phyloP scores from a whole-genome alignment of 2,113 vertebrate species.

The Ornithorhynchus anatinus region DNA sequence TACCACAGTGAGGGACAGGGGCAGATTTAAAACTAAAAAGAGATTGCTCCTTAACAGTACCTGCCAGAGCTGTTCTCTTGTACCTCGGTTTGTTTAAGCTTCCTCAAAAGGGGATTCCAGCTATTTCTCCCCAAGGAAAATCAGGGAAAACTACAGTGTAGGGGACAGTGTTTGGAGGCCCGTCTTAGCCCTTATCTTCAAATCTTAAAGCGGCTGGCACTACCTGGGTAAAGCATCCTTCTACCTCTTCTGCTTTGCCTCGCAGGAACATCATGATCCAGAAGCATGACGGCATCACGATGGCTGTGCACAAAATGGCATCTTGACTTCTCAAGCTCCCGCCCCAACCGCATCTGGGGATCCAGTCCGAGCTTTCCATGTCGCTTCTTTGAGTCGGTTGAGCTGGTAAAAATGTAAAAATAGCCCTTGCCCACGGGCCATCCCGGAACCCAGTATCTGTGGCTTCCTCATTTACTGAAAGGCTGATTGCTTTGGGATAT shows the following conservation, averaged over 20 bases:
- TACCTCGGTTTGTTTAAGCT: too few relatives aligned
- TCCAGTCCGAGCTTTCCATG: neutral
- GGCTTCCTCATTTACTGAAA: conserved; percentile 1
- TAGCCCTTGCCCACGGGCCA: neutral
- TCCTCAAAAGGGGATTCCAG: too few relatives aligned
- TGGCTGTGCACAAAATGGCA: conserved; percentile 93
- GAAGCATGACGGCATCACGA: conserved; percentile 89
- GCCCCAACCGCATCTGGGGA: neutral
- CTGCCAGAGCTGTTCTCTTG: too few relatives aligned
- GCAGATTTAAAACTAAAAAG: too few relatives aligned
- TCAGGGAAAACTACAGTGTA: too few relatives aligned
- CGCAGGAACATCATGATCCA: conserved; percentile 92
- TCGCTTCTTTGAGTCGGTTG: neutral
- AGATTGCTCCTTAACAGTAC: too few relatives aligned
- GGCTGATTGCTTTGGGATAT: neutral
- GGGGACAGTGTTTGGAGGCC: too few relatives aligned
- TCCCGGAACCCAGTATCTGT: neutral
- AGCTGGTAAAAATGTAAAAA: neutral
- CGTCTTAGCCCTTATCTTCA: too few relatives aligned
- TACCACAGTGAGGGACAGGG: too few relatives aligned
- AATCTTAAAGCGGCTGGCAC: neutral
- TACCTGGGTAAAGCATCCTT: neutral
- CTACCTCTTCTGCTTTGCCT: neutral
- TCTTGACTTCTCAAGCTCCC: conserved; percentile 65
- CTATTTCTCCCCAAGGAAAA: too few relatives aligned